Base-by-base conservation (phyloP, 2,113 vertebrate species). In the Hypanus sabinus region DNA sequence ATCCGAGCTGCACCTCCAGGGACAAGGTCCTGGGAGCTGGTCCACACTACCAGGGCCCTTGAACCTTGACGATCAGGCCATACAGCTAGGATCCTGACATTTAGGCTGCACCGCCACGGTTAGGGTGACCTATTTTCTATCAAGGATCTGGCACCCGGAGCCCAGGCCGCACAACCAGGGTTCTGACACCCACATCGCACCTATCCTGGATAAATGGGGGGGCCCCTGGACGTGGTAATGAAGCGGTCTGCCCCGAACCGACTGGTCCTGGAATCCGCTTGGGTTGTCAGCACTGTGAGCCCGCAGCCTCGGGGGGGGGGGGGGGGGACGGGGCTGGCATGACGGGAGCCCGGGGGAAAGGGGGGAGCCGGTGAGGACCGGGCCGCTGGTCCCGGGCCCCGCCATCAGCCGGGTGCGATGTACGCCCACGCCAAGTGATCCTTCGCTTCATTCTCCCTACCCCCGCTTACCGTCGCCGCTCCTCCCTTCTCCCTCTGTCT, bases 401-500 rank as follows among this genome's bases (percentile, higher is more conserved):
- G 94, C 94, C 87, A 93, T 77, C 30, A 71, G 5, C 33, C 27
- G 94, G 79, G 14, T 46, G 68, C 93, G 70, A 36, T 12, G 46
- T 94, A 70, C 76, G 14, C 27, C 75, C 94, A 93, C 16, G 71
- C 18, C 16, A 22, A 73, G 71, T 94, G 70, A 38, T 95, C 95
- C 95, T 55, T 94, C 95, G 79, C 95, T 94, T 94, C 0, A 75
- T 95, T 95, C 94, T 95, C 55, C 94, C 95, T 85, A 95, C 94
- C 91, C 94, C 0, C 79, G 94, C 95, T 95, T 96, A 96, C 70
- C 96, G 96, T 94, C 94, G 65, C 95, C 95, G 95, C 96, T 91
- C 95, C 95, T 94, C 94, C 95, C 93, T 77, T 95, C 94, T 95
- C 88, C 95, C 95, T 94, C 95, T 94, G 95, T 95, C 95, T 95